Evolutionary conservation across 1,140 invertebrate genomes (phyloP), one percentile per base, ranked within the genome.

Genomic region (Camponotus vicinus): DNA sequence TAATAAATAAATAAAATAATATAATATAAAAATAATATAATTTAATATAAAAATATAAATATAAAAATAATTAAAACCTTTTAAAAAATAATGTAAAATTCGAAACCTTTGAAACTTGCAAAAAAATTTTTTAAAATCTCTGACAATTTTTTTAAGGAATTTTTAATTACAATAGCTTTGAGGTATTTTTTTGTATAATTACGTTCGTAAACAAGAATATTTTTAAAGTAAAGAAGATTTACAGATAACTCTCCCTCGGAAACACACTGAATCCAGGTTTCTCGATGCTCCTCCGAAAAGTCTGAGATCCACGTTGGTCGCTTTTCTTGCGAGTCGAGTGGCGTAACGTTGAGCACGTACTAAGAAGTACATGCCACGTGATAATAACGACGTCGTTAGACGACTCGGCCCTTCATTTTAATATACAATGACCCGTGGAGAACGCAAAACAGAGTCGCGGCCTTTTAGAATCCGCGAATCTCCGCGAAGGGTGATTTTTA

Each of bases 331-430:
- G 55, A 77, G 83, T 89, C 70, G 37, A 86, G 78, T 69, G 73
- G 55, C 79, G 85, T 89, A 67, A 79, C 61, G 84, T 86, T 61
- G 59, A 90, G 88, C 76, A 57, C 55, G 88, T 55, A 73, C 63
- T 66, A 83, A 73, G 87, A 89, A 87, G 64, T 88, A 86, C 64
- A 89, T 86, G 61, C 64, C 49, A 63, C 88, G 78, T 86, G 52
- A 89, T 90, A 89, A 90, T 90, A 90, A 90, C 87, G 88, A 90
- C 78, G 78, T 90, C 88, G 85, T 90, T 90, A 89, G 87, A 13
- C 40, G 88, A 37, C 82, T 64, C 37, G 86, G 52, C 78, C 64
- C 77, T 66, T 63, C 66, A 59, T 89, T 76, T 64, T 59, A 27
- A 27, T 27, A 27, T 27, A 34, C 73, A 63, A 86, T 86, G 75